Conservation (phyloP, 2,113 vertebrate genomes). For the Corythornis vintsioides region DNA sequence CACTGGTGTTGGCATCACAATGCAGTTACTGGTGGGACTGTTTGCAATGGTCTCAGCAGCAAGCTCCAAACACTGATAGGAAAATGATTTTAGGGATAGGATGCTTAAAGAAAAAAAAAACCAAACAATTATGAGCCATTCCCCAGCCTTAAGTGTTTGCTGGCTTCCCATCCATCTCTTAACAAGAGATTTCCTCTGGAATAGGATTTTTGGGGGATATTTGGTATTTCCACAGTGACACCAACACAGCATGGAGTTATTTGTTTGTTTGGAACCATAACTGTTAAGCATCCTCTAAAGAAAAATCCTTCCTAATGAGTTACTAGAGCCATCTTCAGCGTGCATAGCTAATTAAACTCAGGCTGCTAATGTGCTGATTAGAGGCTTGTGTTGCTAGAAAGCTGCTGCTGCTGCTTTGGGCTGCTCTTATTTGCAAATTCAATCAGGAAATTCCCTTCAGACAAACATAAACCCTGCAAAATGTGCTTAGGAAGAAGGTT, state of each 20-base stretch:
- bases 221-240: background rate
- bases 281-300: constrained; percentile 16
- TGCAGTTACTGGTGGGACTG: constrained; percentile 14
- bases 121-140: background rate
- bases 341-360: constrained; percentile 37
- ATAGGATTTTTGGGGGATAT: background rate
- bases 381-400: constrained; percentile 49
- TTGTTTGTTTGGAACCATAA: constrained; percentile 26
- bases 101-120: background rate
- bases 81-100: background rate
- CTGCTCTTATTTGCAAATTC: constrained; percentile 14
- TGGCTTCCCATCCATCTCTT: background rate
- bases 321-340: constrained; percentile 31
- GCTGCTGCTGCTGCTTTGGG: background rate
- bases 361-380: constrained; percentile 33
- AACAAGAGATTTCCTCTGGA: background rate
- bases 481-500: background rate
- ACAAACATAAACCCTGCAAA: background rate
- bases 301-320: constrained; percentile 35
- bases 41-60: background rate
- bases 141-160: background rate
- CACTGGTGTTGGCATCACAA: background rate
- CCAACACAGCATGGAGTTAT: background rate
- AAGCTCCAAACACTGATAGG: background rate
- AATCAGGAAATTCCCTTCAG: background rate